Percentiles rank a stretch among this genome's conserved stretches.
Evolutionary conservation across 53 echinoderm and acorn worm genomes (phyloP).

Genomic region (Holothuria scabra): DNA sequence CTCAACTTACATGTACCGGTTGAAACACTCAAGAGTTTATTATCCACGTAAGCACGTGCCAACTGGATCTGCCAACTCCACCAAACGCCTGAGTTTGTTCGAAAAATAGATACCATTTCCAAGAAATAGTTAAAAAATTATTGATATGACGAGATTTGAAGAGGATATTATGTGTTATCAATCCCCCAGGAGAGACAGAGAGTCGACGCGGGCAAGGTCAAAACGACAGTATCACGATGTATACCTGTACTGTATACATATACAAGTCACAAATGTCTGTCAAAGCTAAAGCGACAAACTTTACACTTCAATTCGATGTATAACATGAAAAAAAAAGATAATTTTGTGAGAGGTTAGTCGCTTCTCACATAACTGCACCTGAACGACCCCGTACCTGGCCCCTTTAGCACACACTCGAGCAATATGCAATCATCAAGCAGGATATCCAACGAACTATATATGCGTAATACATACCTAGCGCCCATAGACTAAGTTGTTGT

Average conservation of each 20-base stretch:
- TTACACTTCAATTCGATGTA: constrained; percentile 13
- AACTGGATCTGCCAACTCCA: no score
- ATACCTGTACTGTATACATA: background rate
- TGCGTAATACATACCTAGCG: constrained; percentile 30
- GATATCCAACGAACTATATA: constrained; percentile 14
- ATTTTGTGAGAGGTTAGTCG: constrained; percentile 40
- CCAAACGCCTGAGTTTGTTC: no score
- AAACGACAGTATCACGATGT: background rate
- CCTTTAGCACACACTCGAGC: constrained; percentile 48
- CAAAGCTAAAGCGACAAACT: constrained; percentile 8
- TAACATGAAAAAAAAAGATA: constrained; percentile 25
- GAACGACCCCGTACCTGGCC: constrained; percentile 27
- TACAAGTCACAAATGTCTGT: background rate
- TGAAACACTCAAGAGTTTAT: no score
- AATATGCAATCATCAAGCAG: constrained; percentile 22
- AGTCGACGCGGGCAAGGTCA: constrained; percentile 6
- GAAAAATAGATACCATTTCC: no score
- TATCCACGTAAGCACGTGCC: no score
- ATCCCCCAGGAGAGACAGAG: constrained; percentile 4
- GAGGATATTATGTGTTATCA: constrained; percentile 34
- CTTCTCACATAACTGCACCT: constrained; percentile 17
- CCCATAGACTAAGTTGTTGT: constrained; percentile 44
- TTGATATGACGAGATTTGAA: constrained; percentile 27
- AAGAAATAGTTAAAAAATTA: background rate
- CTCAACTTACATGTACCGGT: no score